phyloP scores from a whole-genome alignment of 1,140 invertebrate genomes.

The Zaprionus ghesquierei region DNA sequence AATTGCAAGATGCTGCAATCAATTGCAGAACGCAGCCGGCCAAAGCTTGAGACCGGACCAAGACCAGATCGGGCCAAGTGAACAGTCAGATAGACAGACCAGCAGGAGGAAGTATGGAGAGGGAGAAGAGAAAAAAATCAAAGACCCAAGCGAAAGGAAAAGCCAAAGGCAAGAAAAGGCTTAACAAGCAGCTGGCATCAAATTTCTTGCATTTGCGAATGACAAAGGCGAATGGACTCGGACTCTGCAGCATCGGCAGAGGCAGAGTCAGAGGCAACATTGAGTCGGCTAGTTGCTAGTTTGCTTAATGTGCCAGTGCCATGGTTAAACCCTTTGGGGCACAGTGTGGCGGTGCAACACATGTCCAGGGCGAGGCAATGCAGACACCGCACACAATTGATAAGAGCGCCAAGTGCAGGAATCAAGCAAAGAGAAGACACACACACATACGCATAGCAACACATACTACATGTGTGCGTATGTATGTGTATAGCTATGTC shows the following conservation, averaged over 20 bases:
- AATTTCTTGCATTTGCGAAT: slow-evolving; percentile 50
- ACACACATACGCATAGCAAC: neutral
- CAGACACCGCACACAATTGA: slow-evolving; percentile 60
- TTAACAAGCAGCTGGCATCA: slow-evolving; percentile 51
- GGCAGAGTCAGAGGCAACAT: neutral
- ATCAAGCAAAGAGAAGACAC: slow-evolving; percentile 41
- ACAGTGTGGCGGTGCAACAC: slow-evolving; percentile 26
- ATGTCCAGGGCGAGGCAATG: slow-evolving; percentile 45
- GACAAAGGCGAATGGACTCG: slow-evolving; percentile 27
- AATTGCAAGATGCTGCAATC: slow-evolving; percentile 40
- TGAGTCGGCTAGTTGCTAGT: slow-evolving; percentile 32
- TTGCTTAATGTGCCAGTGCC: slow-evolving; percentile 37
- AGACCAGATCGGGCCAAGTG: slow-evolving; percentile 12
- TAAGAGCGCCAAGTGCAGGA: slow-evolving; percentile 65
- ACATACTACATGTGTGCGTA: no score
- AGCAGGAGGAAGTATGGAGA: neutral
- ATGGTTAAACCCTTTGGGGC: slow-evolving; percentile 21
- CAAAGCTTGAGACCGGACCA: slow-evolving; percentile 12
- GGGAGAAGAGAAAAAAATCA: no score
- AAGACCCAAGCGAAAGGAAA: slow-evolving; percentile 37
- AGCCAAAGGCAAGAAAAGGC: slow-evolving; percentile 44
- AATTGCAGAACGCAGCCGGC: slow-evolving; percentile 19
- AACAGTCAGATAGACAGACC: neutral
- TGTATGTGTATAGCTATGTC: neutral
- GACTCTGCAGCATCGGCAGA: neutral